Evolutionary conservation across 53 echinoderm and acorn worm species (phyloP), one percentile per base, ranked within the genome.

Genomic region (Paelopatides confundens): DNA sequence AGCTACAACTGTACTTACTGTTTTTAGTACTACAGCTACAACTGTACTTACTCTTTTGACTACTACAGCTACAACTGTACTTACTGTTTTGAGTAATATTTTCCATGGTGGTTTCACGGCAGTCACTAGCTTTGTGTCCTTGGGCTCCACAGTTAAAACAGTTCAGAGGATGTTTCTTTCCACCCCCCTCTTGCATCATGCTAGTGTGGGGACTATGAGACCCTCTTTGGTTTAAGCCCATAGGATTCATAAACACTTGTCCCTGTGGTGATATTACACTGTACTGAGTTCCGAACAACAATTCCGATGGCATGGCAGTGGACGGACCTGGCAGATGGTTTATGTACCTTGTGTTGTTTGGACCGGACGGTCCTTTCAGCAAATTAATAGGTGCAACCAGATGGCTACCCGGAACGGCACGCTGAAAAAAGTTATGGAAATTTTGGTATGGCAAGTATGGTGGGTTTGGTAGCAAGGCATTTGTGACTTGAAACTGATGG

Each of bases 121-220:
- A 95, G 15, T 95, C 95, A 5, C 68, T 71, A 17, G 89, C 90
- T 52, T 93, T 88, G 63, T 97, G 97, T 33, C 97, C 97, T 54
- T 85, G 77, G 13, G 71, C 74, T 34, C 97, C 97, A 88, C 97
- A 97, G 82, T 97, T 97, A 50, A 93, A 97, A 89, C 97, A 97
- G 13, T 87, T 94, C 35, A 94, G 66, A 31, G 78, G 67, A 9
- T 27, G 78, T 70, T 96, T 96, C 93, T 94, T 96, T 32, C 52
- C 34, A 13, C 71, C 82, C n/a, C 74, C 82, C 14, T 49, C 81
- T 38, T 15, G 31, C 14, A 34, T 47, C 49, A 33, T 35, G 9
- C 83, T 68, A 21, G 69, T 65, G 63, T 66, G 65, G 31, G 87
- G 87, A 5, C 82, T 74, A 29, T 86, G 90, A 68, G 81, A 76